phyloP scores from a whole-genome alignment of 2,797 vertebrate species.

The Philypnodon macrostomus region DNA sequence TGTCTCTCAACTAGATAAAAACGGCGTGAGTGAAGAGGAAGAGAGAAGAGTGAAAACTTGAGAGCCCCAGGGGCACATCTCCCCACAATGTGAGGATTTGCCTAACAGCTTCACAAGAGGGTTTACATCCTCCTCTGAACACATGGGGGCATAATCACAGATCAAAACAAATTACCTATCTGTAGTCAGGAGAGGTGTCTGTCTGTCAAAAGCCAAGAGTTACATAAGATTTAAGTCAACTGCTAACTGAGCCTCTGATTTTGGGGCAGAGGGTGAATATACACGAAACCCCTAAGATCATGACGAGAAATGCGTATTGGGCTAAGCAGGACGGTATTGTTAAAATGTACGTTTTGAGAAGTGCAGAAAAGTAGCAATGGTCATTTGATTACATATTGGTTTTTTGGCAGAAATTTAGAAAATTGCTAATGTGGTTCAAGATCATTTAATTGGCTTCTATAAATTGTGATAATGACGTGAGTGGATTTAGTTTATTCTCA shows the following conservation, averaged over 20 bases:
- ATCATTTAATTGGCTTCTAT: too few relatives aligned
- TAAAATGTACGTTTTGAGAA: too few relatives aligned
- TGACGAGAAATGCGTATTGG: constrained; percentile 42
- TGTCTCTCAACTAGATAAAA: constrained; percentile 74
- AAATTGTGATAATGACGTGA: too few relatives aligned
- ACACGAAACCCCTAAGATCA: constrained; percentile 56
- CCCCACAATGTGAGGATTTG: constrained; percentile 78
- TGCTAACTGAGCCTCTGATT: constrained; percentile 72
- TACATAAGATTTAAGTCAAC: constrained; percentile 79
- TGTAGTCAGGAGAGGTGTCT: constrained; percentile 77
- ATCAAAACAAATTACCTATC: constrained; percentile 84
- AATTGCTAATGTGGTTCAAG: too few relatives aligned
- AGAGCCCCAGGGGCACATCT: constrained; percentile 76
- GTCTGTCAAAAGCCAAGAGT: constrained; percentile 75
- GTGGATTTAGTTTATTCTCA: too few relatives aligned
- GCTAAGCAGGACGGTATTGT: too few relatives aligned
- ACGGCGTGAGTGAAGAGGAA: constrained; percentile 51
- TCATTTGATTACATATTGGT: too few relatives aligned
- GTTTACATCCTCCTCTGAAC: constrained; percentile 82
- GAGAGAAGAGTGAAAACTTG: constrained; percentile 71
- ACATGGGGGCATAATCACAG: constrained; percentile 79
- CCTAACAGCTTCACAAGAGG: constrained; percentile 81
- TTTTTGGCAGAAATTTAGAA: too few relatives aligned
- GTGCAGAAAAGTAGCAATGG: too few relatives aligned
- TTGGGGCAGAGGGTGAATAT: constrained; percentile 64